A percentile compares a stretch with the other conserved stretches of the same genome.
These are phyloP conservation scores for Apostichopus japonicus DNA, from an alignment of 35 echinoderm and acorn worm genomes.

Conservation along the genomic window DNA sequence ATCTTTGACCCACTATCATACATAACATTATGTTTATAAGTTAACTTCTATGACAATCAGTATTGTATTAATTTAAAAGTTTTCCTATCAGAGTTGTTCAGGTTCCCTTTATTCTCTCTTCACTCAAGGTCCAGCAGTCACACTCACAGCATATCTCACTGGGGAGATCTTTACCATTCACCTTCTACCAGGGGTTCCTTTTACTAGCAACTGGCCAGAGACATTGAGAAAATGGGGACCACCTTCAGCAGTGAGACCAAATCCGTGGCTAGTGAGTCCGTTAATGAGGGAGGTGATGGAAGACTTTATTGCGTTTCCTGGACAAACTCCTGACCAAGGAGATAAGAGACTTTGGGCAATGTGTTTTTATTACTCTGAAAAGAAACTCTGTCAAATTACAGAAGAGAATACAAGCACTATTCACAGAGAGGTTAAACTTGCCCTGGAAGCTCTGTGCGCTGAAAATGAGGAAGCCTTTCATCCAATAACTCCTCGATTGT, in stretches of 20 bases:
- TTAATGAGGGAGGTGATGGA: slow-evolving; percentile 55
- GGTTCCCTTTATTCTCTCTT: no score
- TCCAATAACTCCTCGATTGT: slow-evolving; percentile 66
- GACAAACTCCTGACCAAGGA: slow-evolving; percentile 32
- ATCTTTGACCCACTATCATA: no score
- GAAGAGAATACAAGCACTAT: neutral
- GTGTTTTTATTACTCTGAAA: slow-evolving; percentile 75
- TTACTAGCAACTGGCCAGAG: slow-evolving; percentile 66
- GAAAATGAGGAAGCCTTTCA: slow-evolving; percentile 85
- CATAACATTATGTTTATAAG: no score
- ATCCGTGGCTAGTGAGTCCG: slow-evolving; percentile 48
- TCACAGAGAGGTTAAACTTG: slow-evolving; percentile 38
- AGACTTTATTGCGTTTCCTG: slow-evolving; percentile 52
- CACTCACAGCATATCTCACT: slow-evolving; percentile 60
- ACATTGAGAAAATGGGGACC: slow-evolving; percentile 59
- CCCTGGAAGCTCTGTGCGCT: slow-evolving; percentile 62
- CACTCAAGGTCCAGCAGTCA: slow-evolving; percentile 58
- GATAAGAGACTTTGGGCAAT: slow-evolving; percentile 70
- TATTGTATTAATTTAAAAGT: no score
- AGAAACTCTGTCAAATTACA: slow-evolving; percentile 43
- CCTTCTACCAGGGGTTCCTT: slow-evolving; percentile 58
- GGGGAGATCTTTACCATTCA: slow-evolving; percentile 60
- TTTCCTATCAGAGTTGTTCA: no score
- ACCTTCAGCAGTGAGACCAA: slow-evolving; percentile 52
- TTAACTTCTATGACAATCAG: no score